These are phyloP conservation scores for Labeo rohita DNA, from an alignment of 2,113 vertebrate species.

Conservation along the genomic window DNA sequence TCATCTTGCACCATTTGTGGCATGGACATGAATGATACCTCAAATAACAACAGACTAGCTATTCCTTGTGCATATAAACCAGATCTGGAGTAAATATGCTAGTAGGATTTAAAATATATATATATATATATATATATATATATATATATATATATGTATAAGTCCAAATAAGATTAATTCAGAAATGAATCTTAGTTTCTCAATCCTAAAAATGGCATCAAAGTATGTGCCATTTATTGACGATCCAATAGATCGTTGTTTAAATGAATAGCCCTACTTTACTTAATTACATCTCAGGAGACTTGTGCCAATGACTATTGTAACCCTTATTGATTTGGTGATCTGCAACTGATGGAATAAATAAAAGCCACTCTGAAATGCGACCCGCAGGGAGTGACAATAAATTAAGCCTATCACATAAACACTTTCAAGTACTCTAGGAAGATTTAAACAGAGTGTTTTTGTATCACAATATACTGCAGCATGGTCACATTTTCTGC, in stretches of 20 bases:
- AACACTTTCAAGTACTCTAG: not conserved
- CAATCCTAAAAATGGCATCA: not conserved
- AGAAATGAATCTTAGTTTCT: not conserved
- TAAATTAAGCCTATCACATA: constrained; percentile 9
- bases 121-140: no score
- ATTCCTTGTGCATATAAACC: not conserved
- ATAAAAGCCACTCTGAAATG: constrained; percentile 23
- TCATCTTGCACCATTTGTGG: not conserved
- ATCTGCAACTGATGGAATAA: constrained; percentile 34
- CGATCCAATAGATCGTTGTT: constrained; percentile 29
- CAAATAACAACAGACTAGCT: not conserved
- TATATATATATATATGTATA: no score
- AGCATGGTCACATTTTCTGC: not conserved
- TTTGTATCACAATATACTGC: not conserved
- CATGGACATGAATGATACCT: not conserved
- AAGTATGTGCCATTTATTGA: constrained; percentile 37
- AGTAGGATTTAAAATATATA: not conserved
- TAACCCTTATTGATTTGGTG: constrained; percentile 20
- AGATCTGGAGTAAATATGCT: not conserved
- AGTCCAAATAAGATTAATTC: not conserved
- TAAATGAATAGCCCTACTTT: constrained; percentile 44
- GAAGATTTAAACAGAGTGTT: not conserved
- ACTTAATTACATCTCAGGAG: constrained; percentile 38
- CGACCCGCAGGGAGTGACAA: constrained; percentile 8
- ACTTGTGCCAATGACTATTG: constrained; percentile 29